Percentiles rank a stretch among this genome's conserved stretches.
Conservation (phyloP, 2,797 vertebrate genomes). For the Sciaenops ocellatus region DNA sequence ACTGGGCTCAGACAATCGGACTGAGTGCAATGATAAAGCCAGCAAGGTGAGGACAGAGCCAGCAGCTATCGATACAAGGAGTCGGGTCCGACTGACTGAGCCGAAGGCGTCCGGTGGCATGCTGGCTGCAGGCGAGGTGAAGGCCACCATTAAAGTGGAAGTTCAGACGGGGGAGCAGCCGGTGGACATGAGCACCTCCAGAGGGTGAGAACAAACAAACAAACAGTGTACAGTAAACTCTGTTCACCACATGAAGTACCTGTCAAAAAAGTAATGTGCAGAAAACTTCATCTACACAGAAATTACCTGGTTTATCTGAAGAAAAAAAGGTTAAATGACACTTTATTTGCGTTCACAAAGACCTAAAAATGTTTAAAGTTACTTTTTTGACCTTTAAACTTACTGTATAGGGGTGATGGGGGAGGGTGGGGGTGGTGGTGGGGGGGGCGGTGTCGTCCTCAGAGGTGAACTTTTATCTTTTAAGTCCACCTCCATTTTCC, state of each 20-base stretch:
- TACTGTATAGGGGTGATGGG: neutral
- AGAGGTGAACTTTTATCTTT: conserved; percentile 58
- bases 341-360: conserved; percentile 17
- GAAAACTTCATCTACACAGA: neutral
- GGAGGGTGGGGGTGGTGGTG: neutral
- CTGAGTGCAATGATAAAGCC: conserved; percentile 62
- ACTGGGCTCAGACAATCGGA: conserved; percentile 68
- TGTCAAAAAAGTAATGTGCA: neutral
- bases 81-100: conserved; percentile 44
- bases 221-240: conserved; percentile 9
- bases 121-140: conserved; percentile 86
- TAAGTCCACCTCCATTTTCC: conserved; percentile 87
- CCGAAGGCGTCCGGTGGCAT: conserved; percentile 75
- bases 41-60: conserved; percentile 70
- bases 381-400: conserved; percentile 35
- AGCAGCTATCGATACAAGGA: conserved; percentile 52
- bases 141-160: conserved; percentile 90
- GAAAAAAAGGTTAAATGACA: neutral
- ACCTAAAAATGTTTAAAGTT: conserved; percentile 27
- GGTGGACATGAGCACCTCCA: conserved; percentile 94
- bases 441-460: neutral
- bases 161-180: conserved; percentile 90
- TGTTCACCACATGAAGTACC: neutral
- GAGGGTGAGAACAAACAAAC: conserved; percentile 93
- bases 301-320: conserved; percentile 11